A percentile compares a stretch with the other conserved stretches of the same genome.
Conservation (phyloP, 2,113 vertebrate species). For the Nyctereutes procyonoides region DNA sequence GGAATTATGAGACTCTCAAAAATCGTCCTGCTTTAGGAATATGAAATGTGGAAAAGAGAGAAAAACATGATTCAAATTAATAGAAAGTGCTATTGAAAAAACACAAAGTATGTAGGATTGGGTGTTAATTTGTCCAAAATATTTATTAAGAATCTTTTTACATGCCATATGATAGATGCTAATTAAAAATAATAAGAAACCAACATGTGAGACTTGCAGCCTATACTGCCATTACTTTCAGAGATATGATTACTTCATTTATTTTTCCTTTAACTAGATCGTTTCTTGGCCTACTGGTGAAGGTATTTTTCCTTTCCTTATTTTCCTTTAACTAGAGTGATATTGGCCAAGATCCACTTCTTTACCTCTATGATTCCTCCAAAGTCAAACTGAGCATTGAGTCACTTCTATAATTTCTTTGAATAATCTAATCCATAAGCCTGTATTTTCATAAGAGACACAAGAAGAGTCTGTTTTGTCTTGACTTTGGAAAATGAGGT, state of each 20-base stretch:
- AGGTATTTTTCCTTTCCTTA: neutral
- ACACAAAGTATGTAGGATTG: neutral
- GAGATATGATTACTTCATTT: neutral
- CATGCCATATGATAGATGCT: neutral
- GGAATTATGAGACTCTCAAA: neutral
- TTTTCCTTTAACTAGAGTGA: neutral
- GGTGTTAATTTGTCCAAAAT: neutral
- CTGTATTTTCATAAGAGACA: neutral
- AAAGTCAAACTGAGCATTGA: neutral
- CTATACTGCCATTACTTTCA: neutral
- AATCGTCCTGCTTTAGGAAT: neutral
- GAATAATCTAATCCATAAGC: neutral
- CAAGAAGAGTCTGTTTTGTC: neutral
- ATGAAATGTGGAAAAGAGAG: neutral
- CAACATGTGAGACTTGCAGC: neutral
- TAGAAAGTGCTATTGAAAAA: neutral
- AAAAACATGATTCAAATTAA: neutral
- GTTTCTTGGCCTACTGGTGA: too few relatives aligned
- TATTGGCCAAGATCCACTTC: neutral
- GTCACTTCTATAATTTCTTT: neutral
- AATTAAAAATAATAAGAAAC: neutral
- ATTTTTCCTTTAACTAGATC: constrained; percentile 1
- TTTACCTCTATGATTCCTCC: neutral
- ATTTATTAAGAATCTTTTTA: neutral
- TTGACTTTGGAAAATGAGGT: neutral